phyloP scores from a whole-genome alignment of 1,140 invertebrate species.

The Ostrea denselamellosa region DNA sequence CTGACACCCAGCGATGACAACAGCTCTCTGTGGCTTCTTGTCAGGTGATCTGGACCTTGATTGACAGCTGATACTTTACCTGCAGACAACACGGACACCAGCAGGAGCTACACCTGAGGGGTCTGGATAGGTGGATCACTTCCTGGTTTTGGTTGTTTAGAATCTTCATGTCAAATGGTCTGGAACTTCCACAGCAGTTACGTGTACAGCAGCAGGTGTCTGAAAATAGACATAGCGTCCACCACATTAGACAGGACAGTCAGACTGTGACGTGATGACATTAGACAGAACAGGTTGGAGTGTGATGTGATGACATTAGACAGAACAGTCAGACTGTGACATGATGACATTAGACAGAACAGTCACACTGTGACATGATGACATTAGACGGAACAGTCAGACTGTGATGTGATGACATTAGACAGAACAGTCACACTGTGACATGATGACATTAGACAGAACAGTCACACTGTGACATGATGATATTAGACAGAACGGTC shows the following conservation, averaged over 20 bases:
- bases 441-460: background rate
- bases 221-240: background rate
- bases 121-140: conserved; percentile 87
- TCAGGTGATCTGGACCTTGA: background rate
- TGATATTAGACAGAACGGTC: too few relatives aligned
- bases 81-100: conserved; percentile 92
- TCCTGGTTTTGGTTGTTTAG: conserved; percentile 88
- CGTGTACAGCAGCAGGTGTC: conserved; percentile 89
- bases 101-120: conserved; percentile 88
- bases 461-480: too few relatives aligned
- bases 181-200: conserved; percentile 87
- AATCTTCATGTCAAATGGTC: conserved; percentile 93
- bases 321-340: too few relatives aligned
- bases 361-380: too few relatives aligned
- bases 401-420: background rate
- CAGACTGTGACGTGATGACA: too few relatives aligned
- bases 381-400: background rate
- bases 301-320: too few relatives aligned
- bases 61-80: conserved; percentile 76
- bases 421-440: too few relatives aligned
- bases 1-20: too few relatives aligned
- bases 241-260: background rate
- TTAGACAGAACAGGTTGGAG: too few relatives aligned
- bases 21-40: too few relatives aligned
- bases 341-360: background rate